Evolutionary conservation across 2,888 invertebrate species (phyloP), one percentile per base, ranked within the genome.

Genomic region (Drosophila maculinotata): DNA sequence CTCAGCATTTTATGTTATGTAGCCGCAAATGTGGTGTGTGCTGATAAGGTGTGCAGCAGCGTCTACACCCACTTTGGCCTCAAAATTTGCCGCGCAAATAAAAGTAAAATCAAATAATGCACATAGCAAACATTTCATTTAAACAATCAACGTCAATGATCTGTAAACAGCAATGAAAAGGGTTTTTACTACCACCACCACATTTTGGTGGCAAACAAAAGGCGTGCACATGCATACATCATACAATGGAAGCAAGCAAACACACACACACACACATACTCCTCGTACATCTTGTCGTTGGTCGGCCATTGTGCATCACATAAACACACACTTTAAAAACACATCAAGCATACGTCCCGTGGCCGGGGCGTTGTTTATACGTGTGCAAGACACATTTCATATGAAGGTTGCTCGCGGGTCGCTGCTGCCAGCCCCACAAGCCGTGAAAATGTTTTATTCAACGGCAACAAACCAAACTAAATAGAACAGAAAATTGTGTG

Each of bases 361-460:
- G 64, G 39, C 51, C 39, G 5, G 14, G 68, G 54, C 48, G 64
- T 58, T 54, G 65, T 70, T 75, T 69, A 48, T 68, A 71, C 69
- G 75, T 76, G 73, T 65, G 73, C 67, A 79, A 68, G 81, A 72
- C 76, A 84, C 72, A 84, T 81, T 76, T 82, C 60, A 76, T 76
- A 79, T 78, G 84, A 76, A 87, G 87, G 87, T 82, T 81, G 82
- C 76, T 76, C 70, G 87, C 84, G 80, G 79, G 69, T 84, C 69
- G 70, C 65, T 69, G 31, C 69, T 71, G 70, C 52, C 44, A 45
- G 45, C 62, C 77, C 87, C 77, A 75, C 84, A 73, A 84, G 77
- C 88, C 88, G 88, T 87, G 89, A 87, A 89, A 89, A 89, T 86
- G 87, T 89, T 88, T 86, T 86, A 89, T 89, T 86, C 87, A 87